Evolutionary conservation across 2,113 vertebrate genomes (phyloP), one percentile per base, ranked within the genome.

Genomic region (Cochlearius cochlearius): DNA sequence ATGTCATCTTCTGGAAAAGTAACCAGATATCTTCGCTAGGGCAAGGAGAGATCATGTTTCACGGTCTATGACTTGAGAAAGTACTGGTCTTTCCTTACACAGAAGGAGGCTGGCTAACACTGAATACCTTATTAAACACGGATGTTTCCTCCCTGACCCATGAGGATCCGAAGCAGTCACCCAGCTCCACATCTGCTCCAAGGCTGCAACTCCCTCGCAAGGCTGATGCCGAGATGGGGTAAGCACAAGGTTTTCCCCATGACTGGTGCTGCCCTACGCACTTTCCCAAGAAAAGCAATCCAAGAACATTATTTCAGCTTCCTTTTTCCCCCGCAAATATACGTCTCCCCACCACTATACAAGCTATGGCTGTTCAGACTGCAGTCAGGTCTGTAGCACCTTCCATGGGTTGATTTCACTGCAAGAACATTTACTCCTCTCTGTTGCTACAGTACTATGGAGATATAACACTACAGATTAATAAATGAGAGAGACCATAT

Each of bases 151-250:
- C 59, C 64, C 59, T 87, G 59, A 55, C 36, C 20, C 49, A 32
- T 1, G 0, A 0, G 4, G 59, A 69, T 19, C 41, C 25, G 6
- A 60, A 68, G 56, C 77, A 66, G 15, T 38, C 1, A 0, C 29
- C 43, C 83, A 58, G 2, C 38, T 69, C 68, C n/a, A 1, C 0
- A 3, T 32, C 78, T 88, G 36, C 69, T 82, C 75, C 64, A 60
- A 23, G 53, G 34, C 26, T 55, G n/a, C 63, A 66, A 47, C 34
- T 69, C 36, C 32, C 29, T 60, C 4, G 1, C 16, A 50, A 86
- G 47, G 47, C 52, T 84, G 32, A 32, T 22, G 29, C 25, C 0
- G 0, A 71, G 16, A 26, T 5, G 4, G 27, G 30, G 59, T 8
- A 62, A 92, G 36, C 45, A 73, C 25, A 56, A 72, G 5, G 15